Percentiles rank a stretch among this genome's conserved stretches.
These are phyloP conservation scores for Cydia pomonella DNA, from an alignment of 1,140 invertebrate genomes.

Conservation along the genomic window DNA sequence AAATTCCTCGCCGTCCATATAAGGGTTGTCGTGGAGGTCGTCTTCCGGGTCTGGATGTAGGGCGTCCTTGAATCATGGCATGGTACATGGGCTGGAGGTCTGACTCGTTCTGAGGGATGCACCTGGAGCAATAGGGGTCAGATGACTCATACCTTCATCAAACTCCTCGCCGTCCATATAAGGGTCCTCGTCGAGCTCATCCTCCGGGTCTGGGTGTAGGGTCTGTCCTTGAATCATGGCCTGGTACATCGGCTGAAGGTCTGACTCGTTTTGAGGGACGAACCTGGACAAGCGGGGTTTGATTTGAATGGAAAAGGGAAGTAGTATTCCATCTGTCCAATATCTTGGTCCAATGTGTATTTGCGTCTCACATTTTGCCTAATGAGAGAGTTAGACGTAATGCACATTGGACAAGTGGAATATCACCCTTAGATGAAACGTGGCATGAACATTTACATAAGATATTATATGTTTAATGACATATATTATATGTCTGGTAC, in stretches of 20 bases:
- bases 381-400: too few species aligned
- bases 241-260: slow-evolving; percentile 61
- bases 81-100: slow-evolving; percentile 64
- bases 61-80: slow-evolving; percentile 62
- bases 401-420: too few species aligned
- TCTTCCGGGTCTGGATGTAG: slow-evolving; percentile 67
- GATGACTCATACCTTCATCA: slow-evolving; percentile 53
- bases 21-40: slow-evolving; percentile 61
- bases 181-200: slow-evolving; percentile 62
- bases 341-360: too few species aligned
- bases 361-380: too few species aligned
- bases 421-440: too few species aligned
- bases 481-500: too few species aligned
- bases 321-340: too few species aligned
- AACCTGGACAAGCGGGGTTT: slow-evolving; percentile 52
- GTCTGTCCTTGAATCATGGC: slow-evolving; percentile 68
- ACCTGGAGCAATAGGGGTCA: slow-evolving; percentile 43
- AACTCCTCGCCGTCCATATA: slow-evolving; percentile 73
- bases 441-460: too few species aligned
- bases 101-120: slow-evolving; percentile 60
- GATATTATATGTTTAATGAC: too few species aligned
- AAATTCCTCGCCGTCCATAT: slow-evolving; percentile 70
- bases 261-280: slow-evolving; percentile 60
- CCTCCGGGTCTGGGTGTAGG: slow-evolving; percentile 64
- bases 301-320: not conserved